Base-by-base conservation (phyloP, 2,113 vertebrate genomes). In the Solenodon paradoxus region DNA sequence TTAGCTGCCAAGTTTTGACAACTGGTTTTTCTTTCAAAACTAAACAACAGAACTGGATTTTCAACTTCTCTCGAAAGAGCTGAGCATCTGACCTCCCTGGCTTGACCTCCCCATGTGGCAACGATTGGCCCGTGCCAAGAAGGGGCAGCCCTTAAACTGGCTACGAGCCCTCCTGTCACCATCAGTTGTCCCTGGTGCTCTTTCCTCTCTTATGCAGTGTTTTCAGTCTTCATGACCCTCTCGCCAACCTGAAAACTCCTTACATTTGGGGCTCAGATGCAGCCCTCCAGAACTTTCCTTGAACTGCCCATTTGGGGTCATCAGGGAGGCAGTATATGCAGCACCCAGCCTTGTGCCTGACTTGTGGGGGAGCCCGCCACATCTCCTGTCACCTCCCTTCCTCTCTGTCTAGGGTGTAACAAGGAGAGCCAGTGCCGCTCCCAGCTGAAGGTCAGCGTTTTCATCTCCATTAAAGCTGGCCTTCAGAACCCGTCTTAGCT, bases 361-460 rank as follows among this genome's bases (percentile, higher is more conserved):
- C 0, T 3, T 0, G 0, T 8, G 16, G 35, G 0, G n/a, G 55
- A 42, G 1, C 8, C 45, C 20, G 55, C 55, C n/a, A n/a, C n/a
- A n/a, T n/a, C n/a, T n/a, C n/a, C 55, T 57, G 55, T 22, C 55
- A 17, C 7, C 45, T 17, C 24, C 66, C 26, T 38, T 38, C 3
- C 0, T 42, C 83, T 35, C 77, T 0, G 0, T 5, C 78, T 2
- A 0, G 83, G 51, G 28, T n/a, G 63, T 38, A 47, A 26, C 75
- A 0, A 47, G 9, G 35, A 69, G 40, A 0, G 40, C 42, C 5
- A 8, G 0, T 38, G 22, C 2, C 20, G 0, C 30, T 49, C 61
- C 7, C 32, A 4, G 19, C 42, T 30, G 63, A 68, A 51, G 75
- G 55, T 38, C 47, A 0, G 0, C 3, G 20, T 45, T 47, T 35